These are phyloP conservation scores for Embiotoca jacksoni DNA, from an alignment of 2,113 vertebrate genomes.

Conservation along the genomic window DNA sequence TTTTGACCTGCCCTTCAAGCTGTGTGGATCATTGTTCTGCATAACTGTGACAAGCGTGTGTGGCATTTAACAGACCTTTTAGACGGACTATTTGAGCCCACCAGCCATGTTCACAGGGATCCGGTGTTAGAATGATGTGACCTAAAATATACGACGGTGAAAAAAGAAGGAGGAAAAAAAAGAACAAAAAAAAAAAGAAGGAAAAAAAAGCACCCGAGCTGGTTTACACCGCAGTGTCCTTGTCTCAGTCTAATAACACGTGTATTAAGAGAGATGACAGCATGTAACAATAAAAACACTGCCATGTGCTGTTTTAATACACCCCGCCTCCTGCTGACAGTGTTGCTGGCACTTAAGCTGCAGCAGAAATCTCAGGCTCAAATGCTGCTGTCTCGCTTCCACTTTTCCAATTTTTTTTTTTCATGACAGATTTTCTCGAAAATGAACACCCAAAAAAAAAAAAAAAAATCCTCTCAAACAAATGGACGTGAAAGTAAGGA, in stretches of 20 bases:
- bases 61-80: constrained; percentile 57
- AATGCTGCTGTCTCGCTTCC: background rate
- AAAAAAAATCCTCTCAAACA: background rate
- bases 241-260: constrained; percentile 28
- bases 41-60: constrained; percentile 43
- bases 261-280: constrained; percentile 43
- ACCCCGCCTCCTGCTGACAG: constrained; percentile 23
- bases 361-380: background rate
- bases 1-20: constrained; percentile 60
- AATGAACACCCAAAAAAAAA: background rate
- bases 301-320: constrained; percentile 35
- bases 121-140: constrained; percentile 42
- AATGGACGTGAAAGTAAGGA: background rate
- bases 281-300: constrained; percentile 27
- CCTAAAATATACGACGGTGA: constrained; percentile 32
- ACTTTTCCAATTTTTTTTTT: background rate
- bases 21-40: constrained; percentile 57
- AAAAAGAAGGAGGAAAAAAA: background rate
- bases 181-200: background rate
- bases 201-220: background rate
- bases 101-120: constrained; percentile 26
- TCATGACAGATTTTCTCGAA: background rate
- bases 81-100: constrained; percentile 46
- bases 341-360: background rate
- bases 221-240: constrained; percentile 38